phyloP scores from a whole-genome alignment of 2,797 vertebrate species.

The Syndactyla subalaris region DNA sequence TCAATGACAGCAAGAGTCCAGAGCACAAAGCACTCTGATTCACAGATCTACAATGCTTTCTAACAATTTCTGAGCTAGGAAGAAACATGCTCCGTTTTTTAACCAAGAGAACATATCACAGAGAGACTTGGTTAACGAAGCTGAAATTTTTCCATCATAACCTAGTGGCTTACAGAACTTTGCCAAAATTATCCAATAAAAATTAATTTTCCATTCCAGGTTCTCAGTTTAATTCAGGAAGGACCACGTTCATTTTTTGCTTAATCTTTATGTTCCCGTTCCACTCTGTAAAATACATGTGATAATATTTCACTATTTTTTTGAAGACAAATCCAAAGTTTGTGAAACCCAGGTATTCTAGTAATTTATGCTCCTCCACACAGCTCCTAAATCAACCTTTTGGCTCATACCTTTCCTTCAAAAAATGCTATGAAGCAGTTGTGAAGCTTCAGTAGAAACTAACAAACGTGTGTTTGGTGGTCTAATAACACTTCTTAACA shows the following conservation, averaged over 20 bases:
- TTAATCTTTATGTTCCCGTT: background rate
- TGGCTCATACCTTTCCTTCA: background rate
- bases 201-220: conserved; percentile 17
- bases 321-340: background rate
- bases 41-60: background rate
- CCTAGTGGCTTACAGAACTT: background rate
- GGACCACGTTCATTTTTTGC: background rate
- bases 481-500: background rate
- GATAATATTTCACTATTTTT: background rate
- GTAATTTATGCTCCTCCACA: background rate
- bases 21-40: background rate
- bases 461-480: background rate
- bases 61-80: background rate
- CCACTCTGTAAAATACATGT: background rate
- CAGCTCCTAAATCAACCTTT: background rate
- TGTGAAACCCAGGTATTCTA: background rate
- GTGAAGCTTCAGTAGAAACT: background rate
- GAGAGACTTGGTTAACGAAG: background rate
- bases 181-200: conserved; percentile 17
- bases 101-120: background rate
- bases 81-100: background rate
- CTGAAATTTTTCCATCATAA: background rate
- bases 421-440: background rate
- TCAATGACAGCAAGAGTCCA: background rate
- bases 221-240: conserved; percentile 10